Conservation (phyloP, 2,888 invertebrate genomes). For the Nymphalis urticae region DNA sequence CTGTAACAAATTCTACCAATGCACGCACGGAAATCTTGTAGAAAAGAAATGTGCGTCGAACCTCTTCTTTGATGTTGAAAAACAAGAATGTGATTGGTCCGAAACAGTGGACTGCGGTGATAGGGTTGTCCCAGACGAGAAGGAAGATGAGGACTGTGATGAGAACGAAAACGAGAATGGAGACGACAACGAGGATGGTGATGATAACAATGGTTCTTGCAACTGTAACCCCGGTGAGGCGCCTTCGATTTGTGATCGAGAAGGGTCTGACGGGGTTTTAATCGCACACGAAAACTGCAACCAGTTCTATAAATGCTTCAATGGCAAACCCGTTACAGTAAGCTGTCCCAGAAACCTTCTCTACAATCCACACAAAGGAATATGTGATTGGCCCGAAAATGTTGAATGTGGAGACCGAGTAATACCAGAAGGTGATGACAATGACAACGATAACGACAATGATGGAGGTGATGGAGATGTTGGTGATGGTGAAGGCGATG, state of each 20-base stretch:
- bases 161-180: not conserved
- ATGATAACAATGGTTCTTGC: too few relatives aligned
- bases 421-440: conserved; percentile 30
- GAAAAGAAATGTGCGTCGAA: conserved; percentile 41
- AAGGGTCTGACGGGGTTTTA: too few relatives aligned
- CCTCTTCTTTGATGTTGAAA: conserved; percentile 41
- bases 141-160: not conserved
- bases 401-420: conserved; percentile 53
- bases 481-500: not conserved
- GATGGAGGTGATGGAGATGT: conserved; percentile 3
- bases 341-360: conserved; percentile 36
- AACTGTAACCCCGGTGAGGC: too few relatives aligned
- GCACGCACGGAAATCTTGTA: conserved; percentile 46
- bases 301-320: too few relatives aligned
- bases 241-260: too few relatives aligned
- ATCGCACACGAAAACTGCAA: too few relatives aligned
- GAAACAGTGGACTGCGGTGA: conserved; percentile 43
- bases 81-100: conserved; percentile 44
- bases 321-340: too few relatives aligned
- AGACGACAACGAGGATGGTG: not conserved
- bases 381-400: conserved; percentile 53
- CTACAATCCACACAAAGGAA: conserved; percentile 46
- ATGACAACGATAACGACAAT: conserved; percentile 9
- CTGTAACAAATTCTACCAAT: conserved; percentile 51
- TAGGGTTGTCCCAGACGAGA: not conserved